Evolutionary conservation across 2,888 invertebrate species (phyloP), one percentile per base, ranked within the genome.

Genomic region (Ethmia dodecea): DNA sequence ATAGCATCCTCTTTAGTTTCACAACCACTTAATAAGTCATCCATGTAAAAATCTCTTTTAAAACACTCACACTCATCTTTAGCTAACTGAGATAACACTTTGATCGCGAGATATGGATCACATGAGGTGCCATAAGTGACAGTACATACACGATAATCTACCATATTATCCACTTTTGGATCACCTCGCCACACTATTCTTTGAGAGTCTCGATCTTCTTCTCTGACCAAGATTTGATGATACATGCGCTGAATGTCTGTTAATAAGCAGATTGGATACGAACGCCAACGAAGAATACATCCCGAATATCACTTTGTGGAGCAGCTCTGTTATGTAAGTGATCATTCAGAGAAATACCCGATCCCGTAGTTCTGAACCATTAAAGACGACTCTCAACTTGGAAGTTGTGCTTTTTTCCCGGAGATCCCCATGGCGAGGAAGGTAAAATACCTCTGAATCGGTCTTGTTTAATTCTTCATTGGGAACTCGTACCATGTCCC

Each of bases 41-140:
- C n/a, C n/a, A n/a, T n/a, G n/a, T n/a, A n/a, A n/a, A n/a, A n/a
- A n/a, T n/a, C n/a, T n/a, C n/a, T n/a, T n/a, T n/a, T n/a, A n/a
- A n/a, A n/a, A n/a, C n/a, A n/a, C n/a, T n/a, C n/a, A n/a, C n/a
- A n/a, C n/a, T n/a, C n/a, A n/a, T n/a, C n/a, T n/a, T n/a, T n/a
- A n/a, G n/a, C n/a, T n/a, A n/a, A n/a, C n/a, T n/a, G n/a, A n/a
- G n/a, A n/a, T n/a, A n/a, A n/a, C n/a, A n/a, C n/a, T n/a, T n/a
- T n/a, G n/a, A n/a, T n/a, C n/a, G n/a, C n/a, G n/a, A 53, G 24
- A 27, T 34, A 52, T 8, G 53, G 52, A 11, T 48, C 48, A 4
- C 46, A 39, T 1, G 44, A 33, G n/a, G 38, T 40, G 12, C 18
- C 18, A 18, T 18, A 18, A 18, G 18, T 18, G 5, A 18, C 18